phyloP scores from a whole-genome alignment of 2,113 vertebrate genomes.

The Lates calcarifer region DNA sequence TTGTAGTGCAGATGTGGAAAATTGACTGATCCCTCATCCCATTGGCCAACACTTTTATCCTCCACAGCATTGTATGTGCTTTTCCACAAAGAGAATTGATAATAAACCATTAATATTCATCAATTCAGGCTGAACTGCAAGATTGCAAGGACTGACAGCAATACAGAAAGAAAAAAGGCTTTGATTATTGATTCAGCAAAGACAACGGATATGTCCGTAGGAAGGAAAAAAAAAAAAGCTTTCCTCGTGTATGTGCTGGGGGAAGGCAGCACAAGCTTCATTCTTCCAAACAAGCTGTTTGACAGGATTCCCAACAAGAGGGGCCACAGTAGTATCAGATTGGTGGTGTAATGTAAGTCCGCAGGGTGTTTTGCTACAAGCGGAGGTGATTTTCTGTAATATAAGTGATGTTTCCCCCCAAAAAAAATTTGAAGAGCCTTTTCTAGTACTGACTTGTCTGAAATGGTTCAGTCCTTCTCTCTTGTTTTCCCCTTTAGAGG shows the following conservation, averaged over 20 bases:
- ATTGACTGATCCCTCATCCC: slow-evolving; percentile 71
- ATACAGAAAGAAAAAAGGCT: slow-evolving; percentile 62
- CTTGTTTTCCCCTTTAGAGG: slow-evolving; percentile 27
- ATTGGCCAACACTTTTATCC: slow-evolving; percentile 76
- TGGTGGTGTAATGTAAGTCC: slow-evolving; percentile 39
- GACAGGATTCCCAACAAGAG: slow-evolving; percentile 55
- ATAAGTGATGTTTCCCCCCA: slow-evolving; percentile 11
- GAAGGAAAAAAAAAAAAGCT: slow-evolving; percentile 25
- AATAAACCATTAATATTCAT: slow-evolving; percentile 84
- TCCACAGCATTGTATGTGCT: slow-evolving; percentile 62
- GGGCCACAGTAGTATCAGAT: slow-evolving; percentile 42
- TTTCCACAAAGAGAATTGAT: slow-evolving; percentile 79
- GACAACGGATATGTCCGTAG: slow-evolving; percentile 66
- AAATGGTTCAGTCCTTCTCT: slow-evolving; percentile 36
- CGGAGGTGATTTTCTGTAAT: slow-evolving; percentile 26
- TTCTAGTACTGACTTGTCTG: slow-evolving; percentile 23
- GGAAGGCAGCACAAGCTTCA: slow-evolving; percentile 49
- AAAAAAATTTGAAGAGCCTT: slow-evolving; percentile 35
- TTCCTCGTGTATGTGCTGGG: slow-evolving; percentile 32
- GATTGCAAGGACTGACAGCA: slow-evolving; percentile 68
- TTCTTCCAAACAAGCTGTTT: slow-evolving; percentile 67
- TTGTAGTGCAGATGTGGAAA: slow-evolving; percentile 62
- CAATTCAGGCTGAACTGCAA: slow-evolving; percentile 61
- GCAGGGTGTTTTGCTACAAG: slow-evolving; percentile 25
- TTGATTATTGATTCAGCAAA: slow-evolving; percentile 83